Percentiles rank a stretch among this genome's conserved stretches.
Conservation (phyloP, 2,113 vertebrate species). For the Lepus americanus region DNA sequence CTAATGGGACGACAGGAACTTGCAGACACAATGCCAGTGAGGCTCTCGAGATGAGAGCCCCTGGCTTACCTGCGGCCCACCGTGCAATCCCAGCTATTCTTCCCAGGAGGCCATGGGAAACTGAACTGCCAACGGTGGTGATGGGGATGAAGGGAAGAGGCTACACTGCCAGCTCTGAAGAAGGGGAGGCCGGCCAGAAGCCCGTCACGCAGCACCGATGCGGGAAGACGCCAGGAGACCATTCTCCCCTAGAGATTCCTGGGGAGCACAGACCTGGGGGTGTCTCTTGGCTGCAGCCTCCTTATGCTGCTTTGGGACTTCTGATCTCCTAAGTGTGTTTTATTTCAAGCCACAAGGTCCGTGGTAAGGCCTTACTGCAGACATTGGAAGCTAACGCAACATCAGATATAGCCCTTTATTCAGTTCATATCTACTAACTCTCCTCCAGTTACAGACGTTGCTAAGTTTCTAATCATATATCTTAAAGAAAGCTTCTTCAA, state of each 20-base stretch:
- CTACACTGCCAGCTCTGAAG: not conserved
- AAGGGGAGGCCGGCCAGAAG: not conserved
- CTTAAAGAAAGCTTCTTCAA: conserved; percentile 52
- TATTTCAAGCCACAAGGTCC: not conserved
- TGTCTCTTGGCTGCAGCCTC: not conserved
- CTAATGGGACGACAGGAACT: not conserved
- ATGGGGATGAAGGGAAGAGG: not conserved
- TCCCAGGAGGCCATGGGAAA: not conserved
- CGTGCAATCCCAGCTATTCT: not conserved
- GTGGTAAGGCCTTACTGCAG: not conserved
- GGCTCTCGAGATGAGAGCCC: not conserved
- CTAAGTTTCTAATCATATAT: conserved; percentile 18
- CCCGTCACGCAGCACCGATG: not conserved
- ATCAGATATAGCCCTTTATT: not conserved
- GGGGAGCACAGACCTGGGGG: not conserved
- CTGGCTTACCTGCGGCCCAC: not conserved
- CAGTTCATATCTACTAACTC: not conserved
- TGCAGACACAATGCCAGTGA: not conserved
- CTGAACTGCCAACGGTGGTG: not conserved
- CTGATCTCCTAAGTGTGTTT: not conserved
- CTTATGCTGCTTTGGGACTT: not conserved
- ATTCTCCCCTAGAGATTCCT: not conserved
- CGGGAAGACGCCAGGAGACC: not conserved
- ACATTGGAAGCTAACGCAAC: not conserved
- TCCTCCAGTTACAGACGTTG: not conserved